Conservation (phyloP, 1,140 invertebrate species). For the Scaptomyza graminum region DNA sequence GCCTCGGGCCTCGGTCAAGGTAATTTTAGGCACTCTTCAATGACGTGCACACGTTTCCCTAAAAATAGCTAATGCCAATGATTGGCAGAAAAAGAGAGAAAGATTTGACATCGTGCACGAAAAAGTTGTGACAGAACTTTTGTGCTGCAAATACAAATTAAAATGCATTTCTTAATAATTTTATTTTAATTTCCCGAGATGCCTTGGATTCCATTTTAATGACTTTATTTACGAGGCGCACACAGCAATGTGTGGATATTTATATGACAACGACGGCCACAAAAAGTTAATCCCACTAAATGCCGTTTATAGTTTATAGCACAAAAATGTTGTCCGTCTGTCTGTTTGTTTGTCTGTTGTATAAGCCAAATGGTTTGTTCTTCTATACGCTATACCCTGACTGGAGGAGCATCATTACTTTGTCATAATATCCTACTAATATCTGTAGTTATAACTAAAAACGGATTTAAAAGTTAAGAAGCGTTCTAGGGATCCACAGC, state of each 20-base stretch:
- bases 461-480: no score
- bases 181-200: slow-evolving; percentile 45
- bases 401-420: slow-evolving; percentile 6
- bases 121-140: slow-evolving; percentile 26
- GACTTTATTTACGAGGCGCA: slow-evolving; percentile 76
- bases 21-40: slow-evolving; percentile 61
- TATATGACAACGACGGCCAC: slow-evolving; percentile 69
- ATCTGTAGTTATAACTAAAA: no score
- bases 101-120: slow-evolving; percentile 32
- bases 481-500: no score
- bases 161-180: slow-evolving; percentile 21
- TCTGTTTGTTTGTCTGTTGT: slow-evolving; percentile 29
- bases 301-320: slow-evolving; percentile 80
- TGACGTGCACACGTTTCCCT: slow-evolving; percentile 39
- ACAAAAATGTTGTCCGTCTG: slow-evolving; percentile 29
- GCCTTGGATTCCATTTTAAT: slow-evolving; percentile 70
- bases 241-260: slow-evolving; percentile 57
- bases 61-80: slow-evolving; percentile 45
- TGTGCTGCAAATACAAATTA: slow-evolving; percentile 4
- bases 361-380: slow-evolving; percentile 10
- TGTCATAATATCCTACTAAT: not conserved
- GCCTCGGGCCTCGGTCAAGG: slow-evolving; percentile 60
- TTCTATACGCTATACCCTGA: slow-evolving; percentile 1
- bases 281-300: slow-evolving; percentile 81
- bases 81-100: slow-evolving; percentile 8